Percentiles rank a stretch among this genome's conserved stretches.
These are phyloP conservation scores for Oncorhynchus keta DNA, from an alignment of 2,113 vertebrate genomes.

Conservation along the genomic window DNA sequence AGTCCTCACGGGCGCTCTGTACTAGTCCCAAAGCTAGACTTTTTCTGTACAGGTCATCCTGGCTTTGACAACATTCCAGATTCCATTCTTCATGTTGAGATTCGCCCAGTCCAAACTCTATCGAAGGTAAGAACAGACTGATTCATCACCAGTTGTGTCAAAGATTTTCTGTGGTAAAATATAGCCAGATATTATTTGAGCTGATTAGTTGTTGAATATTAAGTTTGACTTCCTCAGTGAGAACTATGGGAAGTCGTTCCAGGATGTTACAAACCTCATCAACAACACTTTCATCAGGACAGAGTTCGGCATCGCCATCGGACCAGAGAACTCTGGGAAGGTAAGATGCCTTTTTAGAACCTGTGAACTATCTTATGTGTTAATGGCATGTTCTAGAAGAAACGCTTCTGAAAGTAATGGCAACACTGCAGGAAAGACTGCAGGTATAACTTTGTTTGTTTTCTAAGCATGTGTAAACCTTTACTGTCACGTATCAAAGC, in stretches of 20 bases:
- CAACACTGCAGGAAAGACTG: too few species aligned
- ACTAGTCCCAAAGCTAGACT: too few species aligned
- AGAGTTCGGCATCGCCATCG: slow-evolving; percentile 89
- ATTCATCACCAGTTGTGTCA: too few species aligned
- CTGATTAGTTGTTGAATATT: too few species aligned
- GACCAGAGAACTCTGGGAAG: slow-evolving; percentile 91
- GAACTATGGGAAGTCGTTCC: slow-evolving; percentile 71
- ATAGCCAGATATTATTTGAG: too few species aligned
- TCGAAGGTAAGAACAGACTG: slow-evolving; percentile 42
- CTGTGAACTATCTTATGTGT: background rate
- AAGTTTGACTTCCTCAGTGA: slow-evolving; percentile 43
- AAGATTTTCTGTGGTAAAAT: too few species aligned
- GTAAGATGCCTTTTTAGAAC: slow-evolving; percentile 55
- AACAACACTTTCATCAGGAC: slow-evolving; percentile 76
- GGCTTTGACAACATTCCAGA: slow-evolving; percentile 84
- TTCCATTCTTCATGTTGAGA: slow-evolving; percentile 81
- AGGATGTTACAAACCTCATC: slow-evolving; percentile 67
- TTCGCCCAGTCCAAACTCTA: slow-evolving; percentile 88
- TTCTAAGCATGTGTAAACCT: too few species aligned
- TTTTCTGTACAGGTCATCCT: slow-evolving; percentile 77
- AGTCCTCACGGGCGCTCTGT: too few species aligned
- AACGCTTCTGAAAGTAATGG: too few species aligned
- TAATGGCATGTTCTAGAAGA: background rate
- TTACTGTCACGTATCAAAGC: too few species aligned
- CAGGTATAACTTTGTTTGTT: too few species aligned